Percentiles rank a stretch among this genome's conserved stretches.
Conservation (phyloP, 92 coral and sea anemone species). For the Zoanthus sansibaricus region DNA sequence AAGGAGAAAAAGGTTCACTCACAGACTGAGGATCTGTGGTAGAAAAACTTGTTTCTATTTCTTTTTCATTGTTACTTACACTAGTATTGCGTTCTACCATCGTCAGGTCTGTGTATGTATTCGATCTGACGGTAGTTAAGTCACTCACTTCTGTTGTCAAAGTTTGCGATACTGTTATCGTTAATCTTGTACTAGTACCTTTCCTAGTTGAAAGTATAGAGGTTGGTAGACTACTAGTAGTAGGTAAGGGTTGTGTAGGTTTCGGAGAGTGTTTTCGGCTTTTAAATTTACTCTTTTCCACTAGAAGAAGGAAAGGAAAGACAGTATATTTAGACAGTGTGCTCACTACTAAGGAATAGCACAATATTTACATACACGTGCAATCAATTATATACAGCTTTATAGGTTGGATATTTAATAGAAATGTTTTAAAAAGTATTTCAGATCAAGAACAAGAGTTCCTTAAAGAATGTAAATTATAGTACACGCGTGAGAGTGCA, state of each 20-base stretch:
- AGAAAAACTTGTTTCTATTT: not conserved
- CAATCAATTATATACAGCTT: too few species aligned
- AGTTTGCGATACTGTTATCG: constrained; percentile 23
- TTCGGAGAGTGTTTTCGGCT: constrained; percentile 48
- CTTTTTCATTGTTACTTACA: not conserved
- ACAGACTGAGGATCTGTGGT: not conserved
- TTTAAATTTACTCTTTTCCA: constrained; percentile 48
- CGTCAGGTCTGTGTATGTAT: constrained; percentile 12
- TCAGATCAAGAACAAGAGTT: too few species aligned
- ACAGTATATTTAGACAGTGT: constrained; percentile 29
- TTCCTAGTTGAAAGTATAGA: constrained; percentile 24
- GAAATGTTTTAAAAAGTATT: too few species aligned
- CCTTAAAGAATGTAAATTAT: too few species aligned
- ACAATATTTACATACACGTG: too few species aligned
- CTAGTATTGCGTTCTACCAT: constrained; percentile 5
- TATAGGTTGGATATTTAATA: too few species aligned
- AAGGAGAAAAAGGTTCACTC: too few species aligned
- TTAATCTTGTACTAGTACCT: constrained; percentile 39
- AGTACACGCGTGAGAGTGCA: too few species aligned
- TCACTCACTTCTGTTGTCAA: constrained; percentile 21
- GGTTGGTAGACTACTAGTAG: constrained; percentile 49
- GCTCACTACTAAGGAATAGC: too few species aligned
- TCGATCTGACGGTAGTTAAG: constrained; percentile 21
- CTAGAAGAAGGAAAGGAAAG: constrained; percentile 52
- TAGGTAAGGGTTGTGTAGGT: constrained; percentile 49